Base-by-base conservation (phyloP, 2,113 vertebrate species). In the Actinemys pallida region DNA sequence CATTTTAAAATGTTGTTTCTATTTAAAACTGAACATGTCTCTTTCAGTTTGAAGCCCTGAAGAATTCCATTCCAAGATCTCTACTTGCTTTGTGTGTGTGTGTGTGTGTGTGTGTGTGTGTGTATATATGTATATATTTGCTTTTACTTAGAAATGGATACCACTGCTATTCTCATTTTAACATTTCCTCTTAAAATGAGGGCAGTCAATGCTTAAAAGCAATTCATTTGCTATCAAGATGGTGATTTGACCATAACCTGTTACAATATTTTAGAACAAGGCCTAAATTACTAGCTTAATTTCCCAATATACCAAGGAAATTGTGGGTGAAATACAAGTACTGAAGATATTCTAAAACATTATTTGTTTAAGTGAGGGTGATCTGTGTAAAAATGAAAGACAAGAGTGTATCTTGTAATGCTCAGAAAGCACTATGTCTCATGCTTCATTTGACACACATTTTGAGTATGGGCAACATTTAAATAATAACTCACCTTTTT, bases 371-470 rank as follows among this genome's bases (percentile, higher is more conserved):
- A 86, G 78, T 78, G 27, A 86, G 22, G 45, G 54, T 2, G 27
- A 85, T 7, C 54, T 8, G 75, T 84, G 62, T 39, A 54, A 62
- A 91, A 91, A 45, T 50, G 16, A 56, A 49, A 82, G 25, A 39
- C 8, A 39, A 69, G 31, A 72, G 65, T 39, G 7, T 85, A 14
- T 76, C 76, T 17, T 88, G 53, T 65, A 78, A 45, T 78, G 22
- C 17, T 42, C 4, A n/a, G 0, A 0, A 10, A 56, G 2, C 20
- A 27, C n/a, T 65, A 25, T 24, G 13, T 82, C 53, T 49, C 87
- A 31, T 0, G 1, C 19, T 4, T 56, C 1, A 24, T 69, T 45
- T 82, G 20, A 24, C 31, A 65, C 78, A 85, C n/a, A 45, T 78
- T 87, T 78, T 50, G 11, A 88, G 62, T 76, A 35, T 84, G 16